Evolutionary conservation across 2,888 invertebrate genomes (phyloP).

Genomic region (Omphaloscelis lunosa): DNA sequence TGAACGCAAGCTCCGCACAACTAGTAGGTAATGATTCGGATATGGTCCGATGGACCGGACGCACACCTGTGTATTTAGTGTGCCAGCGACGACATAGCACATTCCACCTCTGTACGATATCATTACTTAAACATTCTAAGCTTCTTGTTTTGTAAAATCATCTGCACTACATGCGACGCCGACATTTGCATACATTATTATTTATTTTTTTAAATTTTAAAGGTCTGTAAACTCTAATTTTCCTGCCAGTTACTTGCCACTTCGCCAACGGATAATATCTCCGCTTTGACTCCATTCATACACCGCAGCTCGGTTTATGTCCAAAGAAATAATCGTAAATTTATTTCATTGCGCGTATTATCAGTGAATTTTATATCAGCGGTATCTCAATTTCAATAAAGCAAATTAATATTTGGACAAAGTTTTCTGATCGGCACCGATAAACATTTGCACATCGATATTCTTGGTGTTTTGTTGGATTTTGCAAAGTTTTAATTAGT

Average conservation of each 20-base stretch:
- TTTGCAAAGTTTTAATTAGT: slow-evolving; percentile 82
- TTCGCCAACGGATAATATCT: slow-evolving; percentile 64
- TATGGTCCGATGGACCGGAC: slow-evolving; percentile 85
- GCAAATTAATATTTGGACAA: slow-evolving; percentile 73
- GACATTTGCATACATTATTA: slow-evolving; percentile 39
- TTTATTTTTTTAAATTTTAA: slow-evolving; percentile 37
- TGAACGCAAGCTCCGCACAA: slow-evolving; percentile 44
- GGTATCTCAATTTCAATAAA: slow-evolving; percentile 73
- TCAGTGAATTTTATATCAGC: slow-evolving; percentile 64
- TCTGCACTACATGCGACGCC: slow-evolving; percentile 33
- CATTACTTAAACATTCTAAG: slow-evolving; percentile 67
- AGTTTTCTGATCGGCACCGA: slow-evolving; percentile 70
- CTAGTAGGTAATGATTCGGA: slow-evolving; percentile 76
- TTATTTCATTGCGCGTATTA: slow-evolving; percentile 69
- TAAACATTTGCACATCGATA: slow-evolving; percentile 73
- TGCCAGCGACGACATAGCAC: slow-evolving; percentile 73
- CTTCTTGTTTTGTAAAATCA: slow-evolving; percentile 54
- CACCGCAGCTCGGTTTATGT: slow-evolving; percentile 66
- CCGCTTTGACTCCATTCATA: slow-evolving; percentile 68
- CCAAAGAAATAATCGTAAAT: slow-evolving; percentile 71
- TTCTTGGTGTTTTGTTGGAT: slow-evolving; percentile 78
- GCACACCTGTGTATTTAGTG: slow-evolving; percentile 85
- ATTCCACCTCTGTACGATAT: slow-evolving; percentile 76
- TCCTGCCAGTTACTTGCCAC: slow-evolving; percentile 66
- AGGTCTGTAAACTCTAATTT: slow-evolving; percentile 65